phyloP scores from a whole-genome alignment of 1,140 invertebrate genomes.

The Mizuhopecten yessoensis region DNA sequence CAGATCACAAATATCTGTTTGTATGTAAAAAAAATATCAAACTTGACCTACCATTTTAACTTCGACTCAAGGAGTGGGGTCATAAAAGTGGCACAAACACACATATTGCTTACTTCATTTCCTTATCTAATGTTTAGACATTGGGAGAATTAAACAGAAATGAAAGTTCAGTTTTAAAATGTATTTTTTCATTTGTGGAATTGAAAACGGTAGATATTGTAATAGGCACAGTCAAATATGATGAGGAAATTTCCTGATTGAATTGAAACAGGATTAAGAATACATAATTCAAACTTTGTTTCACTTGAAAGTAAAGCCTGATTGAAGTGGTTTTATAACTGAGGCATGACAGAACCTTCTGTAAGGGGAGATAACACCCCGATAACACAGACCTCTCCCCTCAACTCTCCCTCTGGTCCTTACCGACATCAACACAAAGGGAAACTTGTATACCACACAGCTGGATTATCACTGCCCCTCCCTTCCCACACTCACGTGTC shows the following conservation, averaged over 20 bases:
- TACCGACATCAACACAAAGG: not conserved
- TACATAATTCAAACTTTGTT: not conserved
- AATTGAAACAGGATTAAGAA: not conserved
- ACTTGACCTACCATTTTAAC: slow-evolving; percentile 12
- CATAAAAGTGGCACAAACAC: slow-evolving; percentile 36
- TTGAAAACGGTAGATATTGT: not conserved
- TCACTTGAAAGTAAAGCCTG: not conserved
- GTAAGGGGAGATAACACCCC: not conserved
- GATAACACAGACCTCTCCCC: not conserved
- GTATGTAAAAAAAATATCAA: slow-evolving; percentile 30
- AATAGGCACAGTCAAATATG: not conserved
- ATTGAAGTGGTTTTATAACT: not conserved
- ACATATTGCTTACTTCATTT: not conserved
- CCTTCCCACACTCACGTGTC: not conserved
- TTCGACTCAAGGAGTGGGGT: not conserved
- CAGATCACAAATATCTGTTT: slow-evolving; percentile 7
- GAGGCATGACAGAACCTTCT: not conserved
- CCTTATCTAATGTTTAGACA: not conserved
- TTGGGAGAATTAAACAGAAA: not conserved
- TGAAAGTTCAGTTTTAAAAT: not conserved
- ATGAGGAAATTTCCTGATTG: not conserved
- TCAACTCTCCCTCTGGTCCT: too few relatives aligned
- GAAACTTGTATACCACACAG: slow-evolving; percentile 12
- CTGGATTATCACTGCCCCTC: slow-evolving; percentile 10
- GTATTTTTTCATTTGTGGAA: slow-evolving; percentile 2